Percentiles rank a stretch among this genome's conserved stretches.
Conservation (phyloP, 2,888 invertebrate species). For the Epiblema foenella region DNA sequence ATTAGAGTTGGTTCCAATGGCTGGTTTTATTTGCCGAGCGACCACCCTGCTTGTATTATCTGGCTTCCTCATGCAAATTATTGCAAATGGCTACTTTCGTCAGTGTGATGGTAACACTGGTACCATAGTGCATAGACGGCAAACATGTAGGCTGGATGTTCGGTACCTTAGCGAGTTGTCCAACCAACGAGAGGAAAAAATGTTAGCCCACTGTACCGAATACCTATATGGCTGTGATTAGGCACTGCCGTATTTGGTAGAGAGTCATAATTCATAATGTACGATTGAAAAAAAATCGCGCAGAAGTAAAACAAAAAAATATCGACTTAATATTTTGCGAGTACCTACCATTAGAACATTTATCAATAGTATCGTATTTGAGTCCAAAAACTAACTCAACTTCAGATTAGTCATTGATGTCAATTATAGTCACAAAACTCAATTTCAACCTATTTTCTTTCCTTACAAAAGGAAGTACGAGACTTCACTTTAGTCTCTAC, state of each 20-base stretch:
- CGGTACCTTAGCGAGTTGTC: too few species aligned
- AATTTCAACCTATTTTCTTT: neutral
- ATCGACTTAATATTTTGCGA: too few species aligned
- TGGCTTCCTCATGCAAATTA: constrained; percentile 40
- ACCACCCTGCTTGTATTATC: constrained; percentile 42
- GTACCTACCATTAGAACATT: too few species aligned
- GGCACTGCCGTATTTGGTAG: too few species aligned
- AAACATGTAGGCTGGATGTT: neutral
- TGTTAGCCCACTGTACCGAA: too few species aligned
- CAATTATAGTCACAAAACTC: neutral
- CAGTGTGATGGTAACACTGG: constrained; percentile 26
- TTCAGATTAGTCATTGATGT: too few species aligned
- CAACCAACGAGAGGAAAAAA: neutral
- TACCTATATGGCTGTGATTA: neutral
- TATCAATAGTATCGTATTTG: too few species aligned
- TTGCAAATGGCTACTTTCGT: constrained; percentile 41
- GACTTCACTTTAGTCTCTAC: neutral
- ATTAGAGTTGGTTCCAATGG: constrained; percentile 29
- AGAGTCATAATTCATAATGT: too few species aligned
- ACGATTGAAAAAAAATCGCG: too few species aligned
- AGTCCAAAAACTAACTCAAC: too few species aligned
- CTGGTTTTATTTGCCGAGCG: constrained; percentile 32
- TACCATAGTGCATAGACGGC: neutral
- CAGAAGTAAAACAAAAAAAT: too few species aligned
- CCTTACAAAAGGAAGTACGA: neutral